Conservation (phyloP, 2,888 invertebrate species). For the Thereva nobilitata region DNA sequence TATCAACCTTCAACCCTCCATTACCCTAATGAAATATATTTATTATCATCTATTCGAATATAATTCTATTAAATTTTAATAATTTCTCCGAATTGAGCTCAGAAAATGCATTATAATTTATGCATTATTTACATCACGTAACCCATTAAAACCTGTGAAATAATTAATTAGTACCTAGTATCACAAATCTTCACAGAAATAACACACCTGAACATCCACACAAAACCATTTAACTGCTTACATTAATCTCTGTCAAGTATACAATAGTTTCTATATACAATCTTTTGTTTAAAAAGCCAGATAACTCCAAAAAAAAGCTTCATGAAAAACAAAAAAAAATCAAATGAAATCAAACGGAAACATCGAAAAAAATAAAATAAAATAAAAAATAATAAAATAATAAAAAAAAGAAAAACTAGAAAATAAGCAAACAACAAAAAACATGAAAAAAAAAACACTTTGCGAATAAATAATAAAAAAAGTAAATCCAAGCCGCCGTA, state of each 20-base stretch:
- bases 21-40: too few species aligned
- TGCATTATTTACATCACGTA: too few species aligned
- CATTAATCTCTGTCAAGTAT: neutral
- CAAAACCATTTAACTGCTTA: too few species aligned
- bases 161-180: too few species aligned
- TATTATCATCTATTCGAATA: too few species aligned
- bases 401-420: constrained; percentile 9
- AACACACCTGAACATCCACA: too few species aligned
- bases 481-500: constrained; percentile 28
- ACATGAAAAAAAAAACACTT: constrained; percentile 19
- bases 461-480: constrained; percentile 25
- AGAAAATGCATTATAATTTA: too few species aligned
- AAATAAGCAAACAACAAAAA: constrained; percentile 8
- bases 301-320: constrained; percentile 5
- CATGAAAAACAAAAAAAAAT: constrained; percentile 19
- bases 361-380: constrained; percentile 19
- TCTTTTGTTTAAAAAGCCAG: constrained; percentile 6
- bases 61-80: too few species aligned
- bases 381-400: constrained; percentile 4
- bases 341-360: constrained; percentile 20
- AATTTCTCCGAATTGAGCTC: too few species aligned
- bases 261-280: constrained; percentile 2
- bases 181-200: too few species aligned
- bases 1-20: too few species aligned
- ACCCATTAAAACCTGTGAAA: too few species aligned